phyloP scores from a whole-genome alignment of 2,888 invertebrate species.

The Ichneumoninae sp. region DNA sequence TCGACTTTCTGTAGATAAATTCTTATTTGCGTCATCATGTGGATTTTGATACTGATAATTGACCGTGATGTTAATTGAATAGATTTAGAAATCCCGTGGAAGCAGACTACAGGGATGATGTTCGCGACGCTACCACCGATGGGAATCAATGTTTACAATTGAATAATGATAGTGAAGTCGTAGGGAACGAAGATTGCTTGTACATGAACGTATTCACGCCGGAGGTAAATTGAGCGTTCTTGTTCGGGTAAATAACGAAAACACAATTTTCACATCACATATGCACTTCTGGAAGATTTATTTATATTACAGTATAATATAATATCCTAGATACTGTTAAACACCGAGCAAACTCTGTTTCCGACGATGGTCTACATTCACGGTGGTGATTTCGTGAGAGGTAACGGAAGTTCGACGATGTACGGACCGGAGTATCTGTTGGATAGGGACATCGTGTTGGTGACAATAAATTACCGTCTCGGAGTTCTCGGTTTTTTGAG shows the following conservation, averaged over 20 bases:
- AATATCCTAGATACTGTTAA: not conserved
- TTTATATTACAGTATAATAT: no score
- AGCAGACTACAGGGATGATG: constrained; percentile 58
- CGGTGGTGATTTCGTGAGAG: constrained; percentile 62
- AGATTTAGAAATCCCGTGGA: constrained; percentile 68
- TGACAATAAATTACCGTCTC: constrained; percentile 71
- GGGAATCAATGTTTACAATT: constrained; percentile 63
- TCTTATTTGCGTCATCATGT: not conserved
- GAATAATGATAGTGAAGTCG: constrained; percentile 9
- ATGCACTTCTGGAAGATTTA: no score
- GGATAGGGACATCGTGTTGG: constrained; percentile 68
- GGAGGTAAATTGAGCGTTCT: constrained; percentile 31
- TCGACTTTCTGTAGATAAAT: not conserved
- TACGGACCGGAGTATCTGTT: constrained; percentile 69
- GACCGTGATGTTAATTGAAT: not conserved
- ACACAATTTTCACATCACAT: no score
- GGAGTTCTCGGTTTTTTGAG: constrained; percentile 70
- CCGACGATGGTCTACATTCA: constrained; percentile 70
- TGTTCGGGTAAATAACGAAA: no score
- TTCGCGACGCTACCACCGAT: constrained; percentile 43
- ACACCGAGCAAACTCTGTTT: not conserved
- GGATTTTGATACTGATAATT: not conserved
- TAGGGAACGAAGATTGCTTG: constrained; percentile 64
- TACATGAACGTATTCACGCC: constrained; percentile 64
- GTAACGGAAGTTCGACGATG: constrained; percentile 46